Percentiles rank a stretch among this genome's conserved stretches.
Conservation (phyloP, 2,113 vertebrate species). For the Barnardius zonarius region DNA sequence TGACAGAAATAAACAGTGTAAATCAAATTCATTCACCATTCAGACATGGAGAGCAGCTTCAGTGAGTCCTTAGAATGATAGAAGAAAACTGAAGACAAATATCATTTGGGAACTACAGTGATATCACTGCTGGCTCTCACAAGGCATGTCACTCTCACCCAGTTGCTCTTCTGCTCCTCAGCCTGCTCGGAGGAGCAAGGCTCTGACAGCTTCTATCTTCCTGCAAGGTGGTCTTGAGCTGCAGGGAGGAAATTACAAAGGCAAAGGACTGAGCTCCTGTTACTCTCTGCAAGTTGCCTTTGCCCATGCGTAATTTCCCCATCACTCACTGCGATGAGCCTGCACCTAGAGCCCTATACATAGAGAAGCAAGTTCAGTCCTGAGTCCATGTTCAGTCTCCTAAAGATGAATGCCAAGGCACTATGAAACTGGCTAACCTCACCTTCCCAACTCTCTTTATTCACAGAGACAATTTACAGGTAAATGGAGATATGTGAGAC, state of each 20-base stretch:
- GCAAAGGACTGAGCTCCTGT: background rate
- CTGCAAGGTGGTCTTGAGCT: background rate
- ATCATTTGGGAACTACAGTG: background rate
- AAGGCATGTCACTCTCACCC: background rate
- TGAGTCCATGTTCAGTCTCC: background rate
- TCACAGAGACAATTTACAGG: fast-evolving
- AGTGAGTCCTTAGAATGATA: background rate
- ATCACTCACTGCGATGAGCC: fast-evolving
- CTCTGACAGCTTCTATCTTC: background rate
- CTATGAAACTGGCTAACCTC: background rate
- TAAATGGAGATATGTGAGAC: background rate
- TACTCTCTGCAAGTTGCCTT: background rate
- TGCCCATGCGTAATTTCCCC: background rate
- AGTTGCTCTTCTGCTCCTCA: background rate
- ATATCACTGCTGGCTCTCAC: background rate
- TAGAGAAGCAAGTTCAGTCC: background rate
- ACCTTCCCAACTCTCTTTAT: background rate
- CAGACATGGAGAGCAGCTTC: background rate
- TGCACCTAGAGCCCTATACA: background rate
- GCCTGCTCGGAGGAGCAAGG: background rate
- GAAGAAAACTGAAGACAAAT: constrained; percentile 14
- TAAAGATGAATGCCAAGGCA: background rate
- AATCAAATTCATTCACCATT: constrained; percentile 47
- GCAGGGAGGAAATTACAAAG: background rate
- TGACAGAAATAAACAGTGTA: constrained; percentile 46